phyloP scores from a whole-genome alignment of 2,113 vertebrate genomes.

The Labeo rohita region DNA sequence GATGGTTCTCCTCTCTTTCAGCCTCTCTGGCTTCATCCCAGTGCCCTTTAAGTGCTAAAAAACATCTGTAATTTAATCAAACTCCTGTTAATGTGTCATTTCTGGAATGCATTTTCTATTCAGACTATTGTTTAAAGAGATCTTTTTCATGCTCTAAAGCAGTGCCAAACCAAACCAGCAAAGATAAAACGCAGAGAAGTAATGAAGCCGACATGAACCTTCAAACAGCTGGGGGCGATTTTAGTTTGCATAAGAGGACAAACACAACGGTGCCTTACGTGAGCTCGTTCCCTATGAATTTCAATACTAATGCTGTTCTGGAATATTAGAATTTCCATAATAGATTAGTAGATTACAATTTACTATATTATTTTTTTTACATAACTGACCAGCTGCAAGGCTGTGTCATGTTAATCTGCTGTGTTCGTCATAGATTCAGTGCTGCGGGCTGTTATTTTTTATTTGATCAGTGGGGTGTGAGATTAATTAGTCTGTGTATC shows the following conservation, averaged over 20 bases:
- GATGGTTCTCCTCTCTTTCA: constrained; percentile 5
- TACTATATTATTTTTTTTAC: neutral
- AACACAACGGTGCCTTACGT: neutral
- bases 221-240: neutral
- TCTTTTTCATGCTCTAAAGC: neutral
- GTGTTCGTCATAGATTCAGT: constrained; percentile 24
- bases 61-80: constrained; percentile 3
- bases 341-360: neutral
- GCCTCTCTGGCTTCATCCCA: neutral
- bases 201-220: constrained; percentile 23
- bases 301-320: neutral
- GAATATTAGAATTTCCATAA: neutral
- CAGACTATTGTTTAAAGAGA: neutral
- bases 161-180: constrained; percentile 20
- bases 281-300: neutral
- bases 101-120: neutral
- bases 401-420: constrained; percentile 7
- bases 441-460: neutral
- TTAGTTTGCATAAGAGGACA: constrained; percentile 7
- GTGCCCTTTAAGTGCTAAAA: constrained; percentile 23
- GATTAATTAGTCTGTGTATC: constrained; percentile 11
- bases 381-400: neutral
- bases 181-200: neutral
- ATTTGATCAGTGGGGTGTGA: constrained; percentile 18
- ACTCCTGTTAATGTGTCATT: constrained; percentile 9